Conservation (phyloP, 30 jellyfish, hydroid and myxozoan species). For the Mastigias papua region DNA sequence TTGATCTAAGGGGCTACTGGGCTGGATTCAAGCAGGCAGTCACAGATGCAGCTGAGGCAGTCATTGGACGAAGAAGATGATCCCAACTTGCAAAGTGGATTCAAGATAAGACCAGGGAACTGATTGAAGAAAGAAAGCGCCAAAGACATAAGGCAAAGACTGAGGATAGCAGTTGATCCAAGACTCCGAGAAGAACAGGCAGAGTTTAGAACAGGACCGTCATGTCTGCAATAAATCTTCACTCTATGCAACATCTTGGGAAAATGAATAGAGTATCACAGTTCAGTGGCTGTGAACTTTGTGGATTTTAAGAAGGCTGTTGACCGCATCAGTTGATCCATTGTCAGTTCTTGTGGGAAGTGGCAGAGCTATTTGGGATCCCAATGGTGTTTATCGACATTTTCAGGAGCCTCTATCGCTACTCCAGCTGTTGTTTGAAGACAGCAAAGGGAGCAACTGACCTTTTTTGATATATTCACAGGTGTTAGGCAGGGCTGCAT, state of each 20-base stretch:
- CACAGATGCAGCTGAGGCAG: constrained; percentile 26
- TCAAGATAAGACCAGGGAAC: constrained; percentile 17
- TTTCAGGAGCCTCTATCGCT: not conserved
- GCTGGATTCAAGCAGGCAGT: constrained; percentile 2
- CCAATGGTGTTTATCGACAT: not conserved
- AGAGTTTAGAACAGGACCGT: constrained; percentile 5
- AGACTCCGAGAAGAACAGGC: constrained; percentile 22
- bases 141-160: constrained; percentile 10
- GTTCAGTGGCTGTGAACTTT: constrained; percentile 1
- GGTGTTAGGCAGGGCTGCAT: constrained; percentile 40
- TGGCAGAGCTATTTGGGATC: constrained; percentile 3
- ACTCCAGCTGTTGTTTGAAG: constrained; percentile 23
- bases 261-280: constrained; percentile 11
- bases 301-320: constrained; percentile 27
- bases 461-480: constrained; percentile 24
- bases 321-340: constrained; percentile 12
- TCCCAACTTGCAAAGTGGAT: constrained; percentile 17
- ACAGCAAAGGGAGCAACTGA: constrained; percentile 17
- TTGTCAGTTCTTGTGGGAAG: constrained; percentile 22
- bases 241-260: constrained; percentile 7
- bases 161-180: constrained; percentile 20
- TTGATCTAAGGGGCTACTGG: constrained; percentile 18
- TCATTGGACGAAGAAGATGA: constrained; percentile 20
- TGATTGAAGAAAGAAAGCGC: constrained; percentile 16
- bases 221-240: constrained; percentile 13